A percentile compares a stretch with the other conserved stretches of the same genome.
Evolutionary conservation across 2,113 vertebrate species (phyloP).

Genomic region (Merops nubicus): DNA sequence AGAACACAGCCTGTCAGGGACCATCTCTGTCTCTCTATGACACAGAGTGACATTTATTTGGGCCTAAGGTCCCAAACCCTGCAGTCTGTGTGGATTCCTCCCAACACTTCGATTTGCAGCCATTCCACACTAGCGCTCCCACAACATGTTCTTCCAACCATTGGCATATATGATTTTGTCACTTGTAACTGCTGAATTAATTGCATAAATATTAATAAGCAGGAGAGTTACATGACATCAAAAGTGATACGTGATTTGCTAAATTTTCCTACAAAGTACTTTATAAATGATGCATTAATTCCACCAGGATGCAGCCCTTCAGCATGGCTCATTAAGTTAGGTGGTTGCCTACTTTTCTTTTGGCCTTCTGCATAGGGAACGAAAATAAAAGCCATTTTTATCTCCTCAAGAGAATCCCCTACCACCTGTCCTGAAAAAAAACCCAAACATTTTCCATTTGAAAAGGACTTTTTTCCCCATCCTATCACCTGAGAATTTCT

Average conservation of each 20-base stretch:
- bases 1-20: neutral
- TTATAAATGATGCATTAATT: constrained; percentile 52
- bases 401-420: neutral
- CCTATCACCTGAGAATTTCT: neutral
- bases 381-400: constrained; percentile 50
- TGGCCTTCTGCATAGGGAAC: constrained; percentile 22
- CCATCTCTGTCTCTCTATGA: neutral
- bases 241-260: constrained; percentile 6
- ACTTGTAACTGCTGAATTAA: constrained; percentile 5
- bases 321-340: constrained; percentile 17
- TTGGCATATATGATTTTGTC: neutral
- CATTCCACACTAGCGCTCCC: neutral
- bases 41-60: neutral
- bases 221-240: constrained; percentile 18
- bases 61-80: neutral
- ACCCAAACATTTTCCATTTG: neutral
- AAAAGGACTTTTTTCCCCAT: neutral
- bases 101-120: neutral
- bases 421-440: constrained; percentile 12
- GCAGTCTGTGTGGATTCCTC: neutral
- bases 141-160: neutral
- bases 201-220: constrained; percentile 23
- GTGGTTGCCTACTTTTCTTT: constrained; percentile 9
- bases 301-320: neutral
- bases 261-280: neutral